Base-by-base conservation (phyloP, 2,888 invertebrate species). In the Chrysomela aeneicollis region DNA sequence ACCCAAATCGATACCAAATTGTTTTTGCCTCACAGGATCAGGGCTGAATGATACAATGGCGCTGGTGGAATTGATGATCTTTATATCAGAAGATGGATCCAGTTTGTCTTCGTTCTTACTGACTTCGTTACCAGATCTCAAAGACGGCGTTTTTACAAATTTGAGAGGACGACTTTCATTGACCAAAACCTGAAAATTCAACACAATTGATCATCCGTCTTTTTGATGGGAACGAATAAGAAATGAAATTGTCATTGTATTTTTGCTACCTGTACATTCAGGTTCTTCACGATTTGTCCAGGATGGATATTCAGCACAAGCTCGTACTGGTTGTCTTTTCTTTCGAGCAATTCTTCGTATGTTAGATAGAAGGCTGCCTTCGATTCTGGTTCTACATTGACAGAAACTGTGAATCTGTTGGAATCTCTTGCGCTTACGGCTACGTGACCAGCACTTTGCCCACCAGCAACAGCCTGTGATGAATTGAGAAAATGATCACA, bases 301-400 rank as follows among this genome's bases (percentile, higher is more conserved):
- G 91, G 90, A 76, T 89, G 88, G 54, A 92, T 82, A 79, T 91
- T 89, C 61, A 91, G 84, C 10, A 87, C 86, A 72, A 89, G 87
- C 75, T 91, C 88, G 82, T 92, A 92, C 6, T 86, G 85, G 3
- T 88, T 88, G 65, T 88, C 85, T 63, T 86, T 85, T 3, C 91
- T 85, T 18, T 85, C 81, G 51, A 92, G 79, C 37, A 92, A 75
- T 80, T 92, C 90, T 77, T 92, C 90, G 78, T 93, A 93, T 0
- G 87, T 90, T 69, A 92, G 80, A 74, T 89, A 89, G 80, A 93
- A 93, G 0, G 85, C 82, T 0, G 88, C 89, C 66, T 86, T 87
- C 9, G 85, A 85, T 60, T 85, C 81, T 0, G 89, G 84, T 68
- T 88, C 90, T 4, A 92, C 84, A 76, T 91, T 90, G 37, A 90